Base-by-base conservation (phyloP, 2,888 invertebrate genomes). In the Apoda limacodes region DNA sequence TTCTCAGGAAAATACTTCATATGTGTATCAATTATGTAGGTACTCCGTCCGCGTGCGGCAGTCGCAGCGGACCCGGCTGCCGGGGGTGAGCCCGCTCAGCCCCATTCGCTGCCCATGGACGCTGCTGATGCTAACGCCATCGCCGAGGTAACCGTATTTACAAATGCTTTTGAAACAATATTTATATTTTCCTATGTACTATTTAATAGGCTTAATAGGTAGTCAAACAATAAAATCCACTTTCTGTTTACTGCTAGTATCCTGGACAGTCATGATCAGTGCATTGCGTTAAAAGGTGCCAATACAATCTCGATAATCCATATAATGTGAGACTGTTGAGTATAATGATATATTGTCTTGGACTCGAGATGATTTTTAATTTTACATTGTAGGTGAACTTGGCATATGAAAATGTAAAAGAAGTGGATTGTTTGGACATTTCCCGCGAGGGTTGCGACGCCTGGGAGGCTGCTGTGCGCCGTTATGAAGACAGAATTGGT, bases 321-420 rank as follows among this genome's bases (percentile, higher is more conserved):
- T n/a, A n/a, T n/a, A n/a, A n/a, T n/a, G n/a, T n/a, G n/a, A n/a
- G n/a, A n/a, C n/a, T n/a, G n/a, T n/a, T n/a, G n/a, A n/a, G n/a
- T n/a, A n/a, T n/a, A n/a, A n/a, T n/a, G n/a, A n/a, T n/a, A n/a
- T n/a, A n/a, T n/a, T n/a, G n/a, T 21, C 22, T 23, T 31, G 2
- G 22, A 33, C 30, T 26, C 9, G 20, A 32, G 7, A 12, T 17
- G 20, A 13, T 25, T 14, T 19, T 7, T 14, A 11, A 14, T 28
- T 23, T 21, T 25, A 12, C 30, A 25, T 20, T 34, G 3, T 24
- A 75, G 75, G 90, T 90, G 0, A 96, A 97, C 69, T 82, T 95
- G 43, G 98, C 98, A 0, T 98, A 98, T 63, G 98, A 98, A 64
- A 96, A 97, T 67, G 96, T 98, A 2, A 98, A 98, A 63, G 98